Percentiles rank a stretch among this genome's conserved stretches.
These are phyloP conservation scores for Cheilosia vulpina DNA, from an alignment of 2,888 invertebrate genomes.

Conservation along the genomic window DNA sequence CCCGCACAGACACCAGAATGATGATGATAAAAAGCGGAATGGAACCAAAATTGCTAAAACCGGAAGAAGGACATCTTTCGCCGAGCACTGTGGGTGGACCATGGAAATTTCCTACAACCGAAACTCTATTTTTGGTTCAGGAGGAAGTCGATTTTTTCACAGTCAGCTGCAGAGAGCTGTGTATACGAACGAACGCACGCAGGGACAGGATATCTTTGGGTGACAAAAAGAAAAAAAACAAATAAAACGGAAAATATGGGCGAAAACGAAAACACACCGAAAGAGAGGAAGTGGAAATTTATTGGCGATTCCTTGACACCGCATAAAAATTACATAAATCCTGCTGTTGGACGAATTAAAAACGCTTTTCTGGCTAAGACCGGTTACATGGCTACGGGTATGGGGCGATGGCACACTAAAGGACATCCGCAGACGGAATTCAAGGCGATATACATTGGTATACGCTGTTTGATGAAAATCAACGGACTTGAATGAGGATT, in stretches of 20 bases:
- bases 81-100: slow-evolving; percentile 26
- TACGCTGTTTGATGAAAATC: slow-evolving; percentile 19
- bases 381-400: background rate
- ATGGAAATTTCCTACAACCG: slow-evolving; percentile 28
- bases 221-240: slow-evolving; percentile 7
- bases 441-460: background rate
- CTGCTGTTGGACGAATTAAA: slow-evolving; percentile 68
- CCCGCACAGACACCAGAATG: slow-evolving; percentile 31
- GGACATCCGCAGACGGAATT: slow-evolving; percentile 8
- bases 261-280: slow-evolving; percentile 16
- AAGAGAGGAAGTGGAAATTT: slow-evolving; percentile 64
- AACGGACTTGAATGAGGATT: slow-evolving; percentile 6
- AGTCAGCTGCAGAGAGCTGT: slow-evolving; percentile 39
- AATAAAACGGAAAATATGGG: background rate
- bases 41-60: slow-evolving; percentile 29
- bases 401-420: background rate
- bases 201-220: slow-evolving; percentile 36
- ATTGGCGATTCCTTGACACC: slow-evolving; percentile 70
- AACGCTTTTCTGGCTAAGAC: slow-evolving; percentile 40
- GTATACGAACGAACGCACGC: slow-evolving; percentile 33
- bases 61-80: slow-evolving; percentile 26
- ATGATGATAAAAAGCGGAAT: slow-evolving; percentile 33
- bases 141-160: slow-evolving; percentile 52
- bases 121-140: background rate
- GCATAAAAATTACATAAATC: slow-evolving; percentile 75